phyloP scores from a whole-genome alignment of 2,113 vertebrate species.

The Notothenia rossii region DNA sequence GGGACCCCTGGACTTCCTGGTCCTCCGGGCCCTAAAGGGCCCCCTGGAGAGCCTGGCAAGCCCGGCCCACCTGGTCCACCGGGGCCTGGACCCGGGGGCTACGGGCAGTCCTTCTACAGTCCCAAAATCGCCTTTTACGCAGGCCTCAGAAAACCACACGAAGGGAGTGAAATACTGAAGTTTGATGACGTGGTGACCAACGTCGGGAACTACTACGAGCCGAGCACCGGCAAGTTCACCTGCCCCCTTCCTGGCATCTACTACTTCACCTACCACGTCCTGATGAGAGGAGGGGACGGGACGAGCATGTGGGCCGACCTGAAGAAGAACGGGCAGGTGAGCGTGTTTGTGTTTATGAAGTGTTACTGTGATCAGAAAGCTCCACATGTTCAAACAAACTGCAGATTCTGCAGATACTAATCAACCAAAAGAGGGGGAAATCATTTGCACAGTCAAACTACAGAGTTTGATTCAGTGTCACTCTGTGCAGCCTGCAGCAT shows the following conservation, averaged over 20 bases:
- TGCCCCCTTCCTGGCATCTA: slow-evolving; percentile 96
- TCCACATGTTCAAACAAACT: background rate
- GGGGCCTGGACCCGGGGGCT: slow-evolving; percentile 91
- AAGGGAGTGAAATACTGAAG: slow-evolving; percentile 94
- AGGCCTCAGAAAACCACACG: slow-evolving; percentile 93
- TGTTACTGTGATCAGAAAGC: background rate
- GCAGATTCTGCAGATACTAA: background rate
- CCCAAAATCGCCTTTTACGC: slow-evolving; percentile 97
- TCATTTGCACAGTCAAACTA: background rate
- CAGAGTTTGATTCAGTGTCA: background rate
- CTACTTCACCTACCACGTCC: slow-evolving; percentile 97
- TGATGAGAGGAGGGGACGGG: slow-evolving; percentile 96
- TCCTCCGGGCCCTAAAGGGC: slow-evolving; percentile 90
- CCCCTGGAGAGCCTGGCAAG: slow-evolving; percentile 91
- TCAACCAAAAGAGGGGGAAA: background rate
- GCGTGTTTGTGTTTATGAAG: slow-evolving; percentile 35
- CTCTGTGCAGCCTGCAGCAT: background rate
- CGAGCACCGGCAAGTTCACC: slow-evolving; percentile 96
- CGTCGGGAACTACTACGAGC: slow-evolving; percentile 97
- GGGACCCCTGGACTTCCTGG: slow-evolving; percentile 89
- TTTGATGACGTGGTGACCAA: slow-evolving; percentile 98
- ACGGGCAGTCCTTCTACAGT: slow-evolving; percentile 90
- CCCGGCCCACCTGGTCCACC: slow-evolving; percentile 91
- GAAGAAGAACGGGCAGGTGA: slow-evolving; percentile 96
- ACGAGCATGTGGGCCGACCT: slow-evolving; percentile 98